phyloP scores from a whole-genome alignment of 2,113 vertebrate species.

The Capra hircus region DNA sequence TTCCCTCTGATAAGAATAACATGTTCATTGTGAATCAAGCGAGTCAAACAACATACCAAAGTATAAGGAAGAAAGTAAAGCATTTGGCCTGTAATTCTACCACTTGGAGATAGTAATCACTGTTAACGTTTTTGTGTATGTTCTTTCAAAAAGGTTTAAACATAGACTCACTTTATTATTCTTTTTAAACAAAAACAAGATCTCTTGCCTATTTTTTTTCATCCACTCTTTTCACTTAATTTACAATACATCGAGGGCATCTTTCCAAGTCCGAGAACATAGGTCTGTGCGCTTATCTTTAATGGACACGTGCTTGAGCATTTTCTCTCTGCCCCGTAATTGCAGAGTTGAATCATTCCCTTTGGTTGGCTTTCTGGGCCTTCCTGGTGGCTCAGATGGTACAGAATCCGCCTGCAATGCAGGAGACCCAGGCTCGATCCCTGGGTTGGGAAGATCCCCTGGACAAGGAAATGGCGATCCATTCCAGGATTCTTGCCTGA shows the following conservation, averaged over 20 bases:
- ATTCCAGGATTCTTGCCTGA: background rate
- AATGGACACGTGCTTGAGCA: background rate
- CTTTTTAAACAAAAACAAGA: background rate
- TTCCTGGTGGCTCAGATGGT: background rate
- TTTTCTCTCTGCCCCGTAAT: accelerated
- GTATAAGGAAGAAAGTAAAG: background rate
- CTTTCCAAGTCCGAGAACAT: background rate
- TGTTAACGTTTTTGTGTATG: background rate
- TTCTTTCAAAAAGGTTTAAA: background rate
- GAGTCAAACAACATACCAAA: background rate
- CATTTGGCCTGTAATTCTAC: background rate
- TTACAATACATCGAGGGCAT: background rate
- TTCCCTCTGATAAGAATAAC: background rate
- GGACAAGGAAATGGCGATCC: background rate
- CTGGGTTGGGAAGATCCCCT: background rate
- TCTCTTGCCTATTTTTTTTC: background rate
- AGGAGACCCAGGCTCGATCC: background rate
- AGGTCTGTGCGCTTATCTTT: background rate
- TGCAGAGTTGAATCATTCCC: background rate
- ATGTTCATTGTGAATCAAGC: background rate
- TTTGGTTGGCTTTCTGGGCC: background rate
- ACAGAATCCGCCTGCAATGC: background rate
- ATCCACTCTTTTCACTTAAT: background rate
- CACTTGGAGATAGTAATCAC: background rate
- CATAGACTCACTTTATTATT: background rate